phyloP scores from a whole-genome alignment of 2,113 vertebrate species.

The Nannospalax galili region DNA sequence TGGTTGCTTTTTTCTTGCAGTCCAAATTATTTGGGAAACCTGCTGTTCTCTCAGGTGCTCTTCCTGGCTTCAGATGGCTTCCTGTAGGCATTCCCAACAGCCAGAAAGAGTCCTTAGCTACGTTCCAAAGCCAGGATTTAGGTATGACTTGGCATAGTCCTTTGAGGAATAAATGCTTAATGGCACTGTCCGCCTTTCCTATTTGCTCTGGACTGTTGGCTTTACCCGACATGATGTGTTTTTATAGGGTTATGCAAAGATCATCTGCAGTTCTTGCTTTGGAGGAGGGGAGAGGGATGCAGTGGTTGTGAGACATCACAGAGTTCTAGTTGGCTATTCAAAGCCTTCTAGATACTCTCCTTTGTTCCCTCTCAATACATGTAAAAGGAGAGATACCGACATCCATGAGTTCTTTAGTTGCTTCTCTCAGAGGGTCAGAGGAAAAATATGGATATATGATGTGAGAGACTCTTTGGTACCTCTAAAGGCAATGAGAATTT shows the following conservation, averaged over 20 bases:
- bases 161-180: constrained; percentile 16
- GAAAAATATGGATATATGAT: background rate
- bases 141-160: background rate
- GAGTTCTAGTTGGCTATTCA: background rate
- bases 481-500: background rate
- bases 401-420: background rate
- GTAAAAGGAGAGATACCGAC: background rate
- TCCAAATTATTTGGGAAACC: constrained; percentile 6
- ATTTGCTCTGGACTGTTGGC: background rate
- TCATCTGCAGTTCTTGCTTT: constrained; percentile 24
- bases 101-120: background rate
- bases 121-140: constrained; percentile 9
- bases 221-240: background rate
- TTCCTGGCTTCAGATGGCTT: constrained; percentile 1
- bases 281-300: background rate
- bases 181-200: background rate
- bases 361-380: background rate
- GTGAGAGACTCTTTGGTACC: background rate
- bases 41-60: background rate
- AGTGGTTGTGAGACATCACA: background rate
- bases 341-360: background rate
- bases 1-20: constrained; percentile 52
- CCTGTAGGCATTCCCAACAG: background rate
- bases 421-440: background rate
- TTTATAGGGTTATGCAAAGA: background rate